These are phyloP conservation scores for Umimayanthus kanabou DNA, from an alignment of 92 coral and sea anemone species.

Conservation along the genomic window DNA sequence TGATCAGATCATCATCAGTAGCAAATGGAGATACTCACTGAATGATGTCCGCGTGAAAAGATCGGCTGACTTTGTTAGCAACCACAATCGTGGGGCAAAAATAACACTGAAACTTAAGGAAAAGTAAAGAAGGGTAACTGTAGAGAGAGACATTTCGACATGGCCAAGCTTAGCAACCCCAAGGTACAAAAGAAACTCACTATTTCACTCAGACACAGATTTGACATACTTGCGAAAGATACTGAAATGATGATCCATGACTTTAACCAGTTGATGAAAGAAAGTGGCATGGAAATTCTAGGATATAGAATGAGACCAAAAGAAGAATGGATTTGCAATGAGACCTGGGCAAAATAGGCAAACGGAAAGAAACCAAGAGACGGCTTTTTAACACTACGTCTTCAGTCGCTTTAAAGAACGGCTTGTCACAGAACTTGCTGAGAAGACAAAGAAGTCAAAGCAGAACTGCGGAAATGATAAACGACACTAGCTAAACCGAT, in stretches of 20 bases:
- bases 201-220: not conserved
- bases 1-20: constrained; percentile 33
- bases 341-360: not conserved
- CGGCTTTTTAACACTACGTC: too few relatives aligned
- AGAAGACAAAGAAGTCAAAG: too few relatives aligned
- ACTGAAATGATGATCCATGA: not conserved
- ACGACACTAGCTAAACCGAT: too few relatives aligned
- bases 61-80: constrained; percentile 3
- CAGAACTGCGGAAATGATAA: too few relatives aligned
- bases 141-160: not conserved
- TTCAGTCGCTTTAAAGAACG: too few relatives aligned
- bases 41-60: constrained; percentile 31
- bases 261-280: not conserved
- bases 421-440: too few relatives aligned
- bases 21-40: constrained; percentile 15
- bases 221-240: not conserved
- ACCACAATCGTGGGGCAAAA: constrained; percentile 1
- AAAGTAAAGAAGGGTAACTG: not conserved
- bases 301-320: not conserved
- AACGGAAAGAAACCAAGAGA: not conserved
- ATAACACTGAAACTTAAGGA: not conserved
- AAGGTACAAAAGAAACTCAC: not conserved
- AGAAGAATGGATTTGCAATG: not conserved
- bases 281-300: not conserved
- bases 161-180: not conserved